These are phyloP conservation scores for Drosophila ohnishii DNA, from an alignment of 1,140 invertebrate species.

Conservation along the genomic window DNA sequence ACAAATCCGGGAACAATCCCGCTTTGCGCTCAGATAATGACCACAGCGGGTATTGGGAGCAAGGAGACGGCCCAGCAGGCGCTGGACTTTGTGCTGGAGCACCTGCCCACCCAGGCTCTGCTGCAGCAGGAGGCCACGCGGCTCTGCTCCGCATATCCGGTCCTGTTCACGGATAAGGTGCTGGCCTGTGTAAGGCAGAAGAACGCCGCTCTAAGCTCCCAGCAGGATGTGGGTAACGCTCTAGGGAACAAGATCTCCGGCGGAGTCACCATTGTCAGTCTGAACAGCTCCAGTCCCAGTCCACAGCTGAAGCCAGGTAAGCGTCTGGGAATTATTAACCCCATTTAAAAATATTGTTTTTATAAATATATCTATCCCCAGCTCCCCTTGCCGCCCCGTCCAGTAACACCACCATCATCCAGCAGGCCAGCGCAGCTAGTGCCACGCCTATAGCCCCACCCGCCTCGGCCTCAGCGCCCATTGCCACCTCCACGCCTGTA, in stretches of 20 bases:
- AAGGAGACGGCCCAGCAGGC: slow-evolving; percentile 90
- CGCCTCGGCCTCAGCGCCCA: slow-evolving; percentile 20
- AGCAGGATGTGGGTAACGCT: slow-evolving; percentile 85
- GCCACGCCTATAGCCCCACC: slow-evolving; percentile 31
- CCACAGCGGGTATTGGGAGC: slow-evolving; percentile 86
- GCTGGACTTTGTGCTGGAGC: slow-evolving; percentile 90
- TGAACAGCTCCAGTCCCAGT: slow-evolving; percentile 83
- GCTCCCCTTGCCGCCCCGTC: slow-evolving; percentile 36
- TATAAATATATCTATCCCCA: neutral
- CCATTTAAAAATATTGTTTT: neutral
- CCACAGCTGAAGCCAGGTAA: slow-evolving; percentile 50
- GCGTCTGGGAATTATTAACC: neutral
- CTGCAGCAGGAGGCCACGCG: slow-evolving; percentile 90
- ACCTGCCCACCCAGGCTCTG: slow-evolving; percentile 88
- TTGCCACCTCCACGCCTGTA: slow-evolving; percentile 49
- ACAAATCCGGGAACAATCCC: slow-evolving; percentile 87
- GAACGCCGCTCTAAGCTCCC: slow-evolving; percentile 83
- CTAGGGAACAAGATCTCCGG: slow-evolving; percentile 85
- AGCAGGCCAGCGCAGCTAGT: slow-evolving; percentile 16
- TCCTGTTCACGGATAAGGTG: slow-evolving; percentile 90
- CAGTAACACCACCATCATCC: slow-evolving; percentile 34
- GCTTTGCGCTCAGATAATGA: slow-evolving; percentile 87
- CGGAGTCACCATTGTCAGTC: slow-evolving; percentile 90
- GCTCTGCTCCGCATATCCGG: slow-evolving; percentile 89
- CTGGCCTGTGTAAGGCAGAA: slow-evolving; percentile 88